These are phyloP conservation scores for Narcine bancroftii DNA, from an alignment of 2,113 vertebrate species.

Conservation along the genomic window DNA sequence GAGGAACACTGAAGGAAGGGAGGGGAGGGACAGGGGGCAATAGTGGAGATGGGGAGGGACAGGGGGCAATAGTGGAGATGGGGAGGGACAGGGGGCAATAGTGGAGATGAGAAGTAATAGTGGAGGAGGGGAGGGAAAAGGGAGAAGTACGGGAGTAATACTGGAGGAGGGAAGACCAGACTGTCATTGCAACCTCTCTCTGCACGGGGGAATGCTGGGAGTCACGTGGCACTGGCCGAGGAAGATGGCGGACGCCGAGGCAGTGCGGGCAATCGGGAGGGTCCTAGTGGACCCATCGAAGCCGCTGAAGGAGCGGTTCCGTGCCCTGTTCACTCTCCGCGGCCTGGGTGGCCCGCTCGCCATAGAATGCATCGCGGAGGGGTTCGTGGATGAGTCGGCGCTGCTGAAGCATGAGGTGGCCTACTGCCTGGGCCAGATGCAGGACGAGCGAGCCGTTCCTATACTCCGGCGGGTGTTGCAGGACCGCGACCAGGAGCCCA, in stretches of 20 bases:
- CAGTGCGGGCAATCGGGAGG: slow-evolving; percentile 61
- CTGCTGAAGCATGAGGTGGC: slow-evolving; percentile 91
- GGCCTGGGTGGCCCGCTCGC: slow-evolving; percentile 69
- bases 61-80: too few species aligned
- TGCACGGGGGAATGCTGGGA: not conserved
- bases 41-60: too few species aligned
- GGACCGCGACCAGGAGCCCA: slow-evolving; percentile 74
- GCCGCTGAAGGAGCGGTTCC: slow-evolving; percentile 70
- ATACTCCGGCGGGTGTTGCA: slow-evolving; percentile 60
- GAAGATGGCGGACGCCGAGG: slow-evolving; percentile 50
- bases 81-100: too few species aligned
- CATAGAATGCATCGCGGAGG: slow-evolving; percentile 74
- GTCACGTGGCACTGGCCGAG: not conserved
- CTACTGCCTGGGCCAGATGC: slow-evolving; percentile 92
- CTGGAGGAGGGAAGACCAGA: too few species aligned
- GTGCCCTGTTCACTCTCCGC: slow-evolving; percentile 84
- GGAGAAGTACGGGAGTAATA: too few species aligned
- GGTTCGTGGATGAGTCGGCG: slow-evolving; percentile 73
- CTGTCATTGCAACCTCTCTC: too few species aligned
- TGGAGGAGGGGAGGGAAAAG: too few species aligned
- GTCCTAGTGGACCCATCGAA: slow-evolving; percentile 58
- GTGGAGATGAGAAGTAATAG: too few species aligned
- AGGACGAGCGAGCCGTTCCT: slow-evolving; percentile 67
- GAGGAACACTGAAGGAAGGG: too few species aligned
- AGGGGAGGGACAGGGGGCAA: too few species aligned